Evolutionary conservation across 2,797 vertebrate genomes (phyloP).

Genomic region (Nothura maculosa): DNA sequence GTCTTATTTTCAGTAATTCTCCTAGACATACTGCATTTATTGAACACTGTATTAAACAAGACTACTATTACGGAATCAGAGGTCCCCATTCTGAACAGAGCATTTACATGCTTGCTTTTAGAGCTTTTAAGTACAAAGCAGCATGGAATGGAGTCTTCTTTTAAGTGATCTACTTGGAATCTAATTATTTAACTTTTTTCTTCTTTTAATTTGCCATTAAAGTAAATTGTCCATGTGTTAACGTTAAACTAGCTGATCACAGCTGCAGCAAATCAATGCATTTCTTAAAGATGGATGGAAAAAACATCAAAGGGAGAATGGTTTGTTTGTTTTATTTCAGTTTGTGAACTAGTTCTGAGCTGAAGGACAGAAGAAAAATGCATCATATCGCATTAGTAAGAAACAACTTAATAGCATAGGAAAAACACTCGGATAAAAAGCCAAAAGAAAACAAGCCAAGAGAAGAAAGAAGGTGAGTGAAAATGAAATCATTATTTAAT

Average conservation of each 20-base stretch:
- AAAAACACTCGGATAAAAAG: neutral
- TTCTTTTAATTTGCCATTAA: constrained; percentile 10
- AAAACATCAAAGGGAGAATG: neutral
- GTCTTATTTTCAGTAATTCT: neutral
- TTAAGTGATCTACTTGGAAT: neutral
- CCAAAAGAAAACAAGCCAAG: neutral
- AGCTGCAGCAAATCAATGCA: neutral
- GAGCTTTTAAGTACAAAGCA: neutral
- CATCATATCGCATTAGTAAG: neutral
- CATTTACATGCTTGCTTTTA: neutral
- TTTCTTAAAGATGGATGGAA: constrained; percentile 26
- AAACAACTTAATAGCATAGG: neutral
- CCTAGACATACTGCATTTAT: neutral
- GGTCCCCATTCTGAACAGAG: neutral
- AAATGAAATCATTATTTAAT: neutral
- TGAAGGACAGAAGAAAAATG: constrained; percentile 1
- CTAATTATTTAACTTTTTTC: neutral
- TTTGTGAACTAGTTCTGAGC: constrained; percentile 40
- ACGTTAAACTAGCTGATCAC: neutral
- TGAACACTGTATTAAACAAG: neutral
- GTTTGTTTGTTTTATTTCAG: neutral
- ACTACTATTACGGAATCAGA: neutral
- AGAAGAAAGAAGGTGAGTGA: neutral
- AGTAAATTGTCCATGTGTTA: neutral
- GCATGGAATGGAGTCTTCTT: neutral